Conservation (phyloP, 2,888 invertebrate genomes). For the Pedicia rivosa region DNA sequence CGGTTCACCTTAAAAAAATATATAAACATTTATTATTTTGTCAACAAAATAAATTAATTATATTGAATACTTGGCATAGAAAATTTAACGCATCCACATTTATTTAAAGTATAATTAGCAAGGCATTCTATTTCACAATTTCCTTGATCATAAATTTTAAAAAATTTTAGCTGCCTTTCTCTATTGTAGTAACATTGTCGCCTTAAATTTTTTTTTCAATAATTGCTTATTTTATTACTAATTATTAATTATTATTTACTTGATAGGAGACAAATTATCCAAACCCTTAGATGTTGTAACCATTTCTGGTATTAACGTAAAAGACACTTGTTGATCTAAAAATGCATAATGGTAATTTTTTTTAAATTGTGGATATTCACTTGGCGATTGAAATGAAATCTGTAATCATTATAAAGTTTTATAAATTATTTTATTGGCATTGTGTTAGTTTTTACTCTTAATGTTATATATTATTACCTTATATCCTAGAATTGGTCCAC, state of each 20-base stretch:
- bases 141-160: conserved; percentile 45
- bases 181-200: conserved; percentile 45
- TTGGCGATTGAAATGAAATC: conserved; percentile 21
- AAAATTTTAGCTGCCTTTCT: conserved; percentile 41
- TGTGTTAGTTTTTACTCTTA: too few species aligned
- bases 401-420: too few species aligned
- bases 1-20: too few species aligned
- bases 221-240: too few species aligned
- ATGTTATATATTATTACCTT: conserved; percentile 40
- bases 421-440: too few species aligned
- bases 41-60: too few species aligned
- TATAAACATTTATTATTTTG: too few species aligned
- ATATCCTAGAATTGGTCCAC: conserved; percentile 57
- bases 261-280: conserved; percentile 34
- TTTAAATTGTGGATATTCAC: conserved; percentile 34
- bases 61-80: too few species aligned
- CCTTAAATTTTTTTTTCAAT: too few species aligned
- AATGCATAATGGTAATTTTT: conserved; percentile 46
- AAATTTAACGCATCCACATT: conserved; percentile 50
- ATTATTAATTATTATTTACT: too few species aligned
- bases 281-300: conserved; percentile 46
- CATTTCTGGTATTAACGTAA: conserved; percentile 48
- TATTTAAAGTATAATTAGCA: conserved; percentile 38
- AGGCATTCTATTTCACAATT: conserved; percentile 52
- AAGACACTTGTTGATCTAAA: conserved; percentile 43